Base-by-base conservation (phyloP, 2,888 invertebrate genomes). In the Vanessa cardui region DNA sequence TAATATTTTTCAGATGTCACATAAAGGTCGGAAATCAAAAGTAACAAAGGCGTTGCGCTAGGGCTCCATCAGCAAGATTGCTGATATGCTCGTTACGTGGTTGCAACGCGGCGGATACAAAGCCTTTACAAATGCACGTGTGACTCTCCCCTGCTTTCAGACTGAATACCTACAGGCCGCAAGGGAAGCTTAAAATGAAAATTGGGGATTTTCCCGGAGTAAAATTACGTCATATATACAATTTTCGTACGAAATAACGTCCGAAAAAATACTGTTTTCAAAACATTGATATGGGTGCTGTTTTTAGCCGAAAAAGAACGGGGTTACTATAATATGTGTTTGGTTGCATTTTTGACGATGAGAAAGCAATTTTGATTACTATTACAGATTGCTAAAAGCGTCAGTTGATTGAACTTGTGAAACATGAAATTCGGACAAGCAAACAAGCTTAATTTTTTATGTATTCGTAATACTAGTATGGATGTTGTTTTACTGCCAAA, bases 141-240 rank as follows among this genome's bases (percentile, higher is more conserved):
- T 80, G 80, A 83, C 80, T 80, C 80, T 80, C 79, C 65, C 58
- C 60, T 78, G 85, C 85, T 87, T 86, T 88, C 80, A 87, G 77
- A 82, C 80, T 58, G 58, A 62, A 52, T 59, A 44, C 21, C 16
- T 39, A 21, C 50, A 52, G 39, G 44, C 56, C 56, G 12, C 50
- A 61, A 60, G 60, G 39, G 20, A 62, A 65, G 18, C 26, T 16
- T 62, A 20, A 31, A 50, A 62, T 50, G 18, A 26, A 44, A 58
- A 56, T 45, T 45, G 21, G 46, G 47, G 39, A 50, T 16, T 21
- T 49, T 6, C 49, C 16, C 6, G 33, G 12, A 50, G n/a, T 21
- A 50, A 50, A 20, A 20, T 50, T 50, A 21, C 21, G 18, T 39
- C 39, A 39, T 39, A 39, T 39, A 4, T 39, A 18, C n/a, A 21